A percentile compares a stretch with the other conserved stretches of the same genome.
Conservation (phyloP, 2,888 invertebrate species). For the Odontocerum albicorne region DNA sequence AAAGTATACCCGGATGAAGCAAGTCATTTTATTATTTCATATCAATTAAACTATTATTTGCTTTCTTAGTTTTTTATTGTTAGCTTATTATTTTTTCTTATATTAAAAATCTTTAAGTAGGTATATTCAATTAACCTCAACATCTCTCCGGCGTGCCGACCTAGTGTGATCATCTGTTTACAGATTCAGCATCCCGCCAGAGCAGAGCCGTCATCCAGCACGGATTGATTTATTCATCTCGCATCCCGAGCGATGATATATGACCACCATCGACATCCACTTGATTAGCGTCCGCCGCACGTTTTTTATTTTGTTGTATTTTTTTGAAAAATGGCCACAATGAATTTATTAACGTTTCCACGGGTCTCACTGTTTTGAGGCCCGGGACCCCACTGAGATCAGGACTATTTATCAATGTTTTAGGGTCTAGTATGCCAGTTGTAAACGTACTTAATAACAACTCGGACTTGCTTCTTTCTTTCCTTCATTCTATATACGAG, state of each 20-base stretch:
- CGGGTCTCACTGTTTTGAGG: background rate
- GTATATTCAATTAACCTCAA: no score
- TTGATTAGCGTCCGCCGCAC: background rate
- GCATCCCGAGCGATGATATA: conserved; percentile 12
- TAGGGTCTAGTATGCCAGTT: conserved; percentile 2
- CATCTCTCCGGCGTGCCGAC: no score
- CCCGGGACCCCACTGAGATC: conserved; percentile 8
- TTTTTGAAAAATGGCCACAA: background rate
- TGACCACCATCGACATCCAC: background rate
- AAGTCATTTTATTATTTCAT: no score
- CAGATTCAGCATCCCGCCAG: no score
- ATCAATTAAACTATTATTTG: no score
- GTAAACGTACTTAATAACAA: background rate
- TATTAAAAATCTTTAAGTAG: no score
- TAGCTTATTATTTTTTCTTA: no score
- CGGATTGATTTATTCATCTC: conserved; percentile 3
- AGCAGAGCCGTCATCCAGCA: background rate
- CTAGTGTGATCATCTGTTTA: no score
- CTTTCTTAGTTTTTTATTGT: no score
- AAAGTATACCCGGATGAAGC: no score
- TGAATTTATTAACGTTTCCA: background rate
- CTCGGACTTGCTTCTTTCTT: background rate
- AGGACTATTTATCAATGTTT: conserved; percentile 16
- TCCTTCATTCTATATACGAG: no score
- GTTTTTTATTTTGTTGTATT: background rate